Percentiles rank a stretch among this genome's conserved stretches.
phyloP scores from a whole-genome alignment of 35 echinoderm and acorn worm species.

The Holothuria glaberrima region DNA sequence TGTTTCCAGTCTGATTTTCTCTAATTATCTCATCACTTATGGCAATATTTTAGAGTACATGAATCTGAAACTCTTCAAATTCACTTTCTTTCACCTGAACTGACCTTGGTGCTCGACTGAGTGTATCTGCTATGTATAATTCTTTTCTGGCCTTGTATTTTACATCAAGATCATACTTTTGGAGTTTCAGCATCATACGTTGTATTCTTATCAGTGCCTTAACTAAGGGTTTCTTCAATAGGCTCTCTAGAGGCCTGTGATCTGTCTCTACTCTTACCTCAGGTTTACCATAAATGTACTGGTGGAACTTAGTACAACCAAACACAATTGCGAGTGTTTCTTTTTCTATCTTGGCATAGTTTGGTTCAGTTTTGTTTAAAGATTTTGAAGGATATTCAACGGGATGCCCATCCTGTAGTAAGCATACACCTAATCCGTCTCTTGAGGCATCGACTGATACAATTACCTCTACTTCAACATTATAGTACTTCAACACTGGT shows the following conservation, averaged over 20 bases:
- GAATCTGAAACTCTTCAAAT: slow-evolving; percentile 10
- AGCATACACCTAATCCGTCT: slow-evolving; percentile 32
- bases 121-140: slow-evolving; percentile 30
- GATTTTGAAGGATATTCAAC: slow-evolving; percentile 48
- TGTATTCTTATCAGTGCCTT: slow-evolving; percentile 9
- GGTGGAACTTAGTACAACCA: slow-evolving; percentile 12
- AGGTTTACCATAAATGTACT: slow-evolving; percentile 44
- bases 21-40: not conserved
- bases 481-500: slow-evolving; percentile 45
- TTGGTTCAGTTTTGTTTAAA: slow-evolving; percentile 11
- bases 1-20: not conserved
- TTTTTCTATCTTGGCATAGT: slow-evolving; percentile 51
- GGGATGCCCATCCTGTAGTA: slow-evolving; percentile 41
- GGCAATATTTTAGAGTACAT: not conserved
- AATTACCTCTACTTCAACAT: not conserved
- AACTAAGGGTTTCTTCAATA: slow-evolving; percentile 24
- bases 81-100: not conserved
- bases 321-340: slow-evolving; percentile 39
- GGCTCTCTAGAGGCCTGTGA: slow-evolving; percentile 24
- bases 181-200: slow-evolving; percentile 45
- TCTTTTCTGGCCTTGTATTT: slow-evolving; percentile 28
- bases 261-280: slow-evolving; percentile 15
- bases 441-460: slow-evolving; percentile 49
- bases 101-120: not conserved
- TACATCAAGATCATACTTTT: slow-evolving; percentile 42